These are phyloP conservation scores for Rhipidura dahli DNA, from an alignment of 2,113 vertebrate genomes.

Conservation along the genomic window DNA sequence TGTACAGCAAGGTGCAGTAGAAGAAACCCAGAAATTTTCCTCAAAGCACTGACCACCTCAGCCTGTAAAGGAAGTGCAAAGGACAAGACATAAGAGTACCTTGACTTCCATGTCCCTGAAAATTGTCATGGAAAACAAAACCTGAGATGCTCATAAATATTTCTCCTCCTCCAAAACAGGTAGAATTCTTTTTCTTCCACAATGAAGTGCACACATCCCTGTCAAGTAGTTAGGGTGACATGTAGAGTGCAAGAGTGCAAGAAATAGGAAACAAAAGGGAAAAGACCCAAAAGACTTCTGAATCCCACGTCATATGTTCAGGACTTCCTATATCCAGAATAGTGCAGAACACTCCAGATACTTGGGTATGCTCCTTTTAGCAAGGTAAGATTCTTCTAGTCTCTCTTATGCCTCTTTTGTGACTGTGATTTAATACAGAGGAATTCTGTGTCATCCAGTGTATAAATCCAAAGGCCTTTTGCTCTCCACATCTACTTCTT, in stretches of 20 bases:
- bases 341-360: neutral
- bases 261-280: neutral
- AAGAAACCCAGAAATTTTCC: neutral
- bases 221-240: neutral
- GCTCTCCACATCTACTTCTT: neutral
- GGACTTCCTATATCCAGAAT: neutral
- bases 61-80: neutral
- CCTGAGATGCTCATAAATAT: neutral
- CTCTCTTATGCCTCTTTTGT: neutral
- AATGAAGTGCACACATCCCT: neutral
- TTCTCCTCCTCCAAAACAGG: neutral
- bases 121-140: neutral
- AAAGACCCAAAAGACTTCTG: neutral
- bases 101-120: accelerated
- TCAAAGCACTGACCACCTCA: neutral
- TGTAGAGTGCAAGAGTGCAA: neutral
- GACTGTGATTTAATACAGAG: neutral
- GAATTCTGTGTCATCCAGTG: neutral
- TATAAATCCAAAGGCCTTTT: neutral
- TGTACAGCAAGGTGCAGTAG: neutral
- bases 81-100: neutral
- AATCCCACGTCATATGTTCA: accelerated
- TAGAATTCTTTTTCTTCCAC: neutral
- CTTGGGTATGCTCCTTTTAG: neutral
- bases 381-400: neutral